A percentile compares a stretch with the other conserved stretches of the same genome.
Conservation (phyloP, 2,888 invertebrate genomes). For the Nephrotoma guestfalica region DNA sequence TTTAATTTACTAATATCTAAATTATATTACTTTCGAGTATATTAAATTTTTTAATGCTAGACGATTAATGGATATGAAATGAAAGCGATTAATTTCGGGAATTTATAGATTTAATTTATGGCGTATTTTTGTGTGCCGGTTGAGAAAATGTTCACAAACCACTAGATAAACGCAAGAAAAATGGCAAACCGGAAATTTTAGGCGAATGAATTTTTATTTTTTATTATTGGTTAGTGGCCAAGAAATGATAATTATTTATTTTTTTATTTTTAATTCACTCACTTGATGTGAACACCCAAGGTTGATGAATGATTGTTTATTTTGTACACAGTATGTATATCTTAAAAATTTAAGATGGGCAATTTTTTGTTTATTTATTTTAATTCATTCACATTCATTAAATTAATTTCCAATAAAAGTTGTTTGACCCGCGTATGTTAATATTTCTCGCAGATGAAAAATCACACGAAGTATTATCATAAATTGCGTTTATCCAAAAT, state of each 20-base stretch:
- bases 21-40: background rate
- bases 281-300: background rate
- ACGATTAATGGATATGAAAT: background rate
- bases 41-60: background rate
- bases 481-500: background rate
- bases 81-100: background rate
- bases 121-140: background rate
- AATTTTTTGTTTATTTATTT: background rate
- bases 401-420: background rate
- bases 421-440: background rate
- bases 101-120: background rate
- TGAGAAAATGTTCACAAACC: background rate
- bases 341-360: background rate
- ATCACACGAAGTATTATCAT: background rate
- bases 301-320: background rate
- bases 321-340: background rate
- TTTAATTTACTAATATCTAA: background rate
- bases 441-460: background rate
- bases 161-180: background rate
- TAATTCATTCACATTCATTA: background rate
- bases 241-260: background rate
- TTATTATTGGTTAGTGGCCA: background rate
- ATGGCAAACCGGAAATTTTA: background rate
- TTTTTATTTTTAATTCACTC: background rate
- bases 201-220: background rate